phyloP scores from a whole-genome alignment of 2,113 vertebrate species.

The Misgurnus mizolepis region DNA sequence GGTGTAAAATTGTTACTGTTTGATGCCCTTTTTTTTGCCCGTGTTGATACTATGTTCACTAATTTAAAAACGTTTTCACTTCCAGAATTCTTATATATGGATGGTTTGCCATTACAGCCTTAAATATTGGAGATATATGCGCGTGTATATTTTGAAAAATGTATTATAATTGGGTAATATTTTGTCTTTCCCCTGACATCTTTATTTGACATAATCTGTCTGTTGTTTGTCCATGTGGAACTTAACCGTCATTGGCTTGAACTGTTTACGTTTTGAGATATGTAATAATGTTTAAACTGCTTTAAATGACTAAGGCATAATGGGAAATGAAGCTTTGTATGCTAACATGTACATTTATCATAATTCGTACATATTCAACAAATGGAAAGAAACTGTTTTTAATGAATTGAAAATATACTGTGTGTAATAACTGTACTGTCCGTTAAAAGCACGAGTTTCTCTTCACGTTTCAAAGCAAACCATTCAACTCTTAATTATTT shows the following conservation, averaged over 20 bases:
- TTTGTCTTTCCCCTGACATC: slow-evolving; percentile 13
- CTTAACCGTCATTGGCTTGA: slow-evolving; percentile 18
- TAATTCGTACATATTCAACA: background rate
- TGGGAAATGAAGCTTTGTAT: slow-evolving; percentile 20
- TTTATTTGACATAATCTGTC: background rate
- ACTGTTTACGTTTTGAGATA: slow-evolving; percentile 9
- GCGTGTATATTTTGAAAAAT: background rate
- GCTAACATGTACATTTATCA: background rate
- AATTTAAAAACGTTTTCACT: slow-evolving; percentile 5
- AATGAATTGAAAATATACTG: background rate
- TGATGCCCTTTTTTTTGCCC: slow-evolving; percentile 57
- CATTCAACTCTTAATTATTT: background rate
- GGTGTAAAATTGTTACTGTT: slow-evolving; percentile 55
- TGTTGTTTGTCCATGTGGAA: background rate
- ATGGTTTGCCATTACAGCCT: slow-evolving; percentile 28
- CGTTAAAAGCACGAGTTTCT: slow-evolving; percentile 33
- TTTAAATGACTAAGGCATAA: slow-evolving; percentile 5
- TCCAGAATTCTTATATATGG: background rate
- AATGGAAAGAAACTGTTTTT: slow-evolving; percentile 2
- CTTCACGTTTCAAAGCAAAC: slow-evolving; percentile 20
- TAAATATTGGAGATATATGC: slow-evolving; percentile 20
- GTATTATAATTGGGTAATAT: background rate
- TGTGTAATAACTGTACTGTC: slow-evolving; percentile 7
- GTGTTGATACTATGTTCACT: slow-evolving; percentile 49
- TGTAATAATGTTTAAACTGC: slow-evolving; percentile 3